Conservation (phyloP, 1,140 invertebrate species). For the Drosophila carrolli region DNA sequence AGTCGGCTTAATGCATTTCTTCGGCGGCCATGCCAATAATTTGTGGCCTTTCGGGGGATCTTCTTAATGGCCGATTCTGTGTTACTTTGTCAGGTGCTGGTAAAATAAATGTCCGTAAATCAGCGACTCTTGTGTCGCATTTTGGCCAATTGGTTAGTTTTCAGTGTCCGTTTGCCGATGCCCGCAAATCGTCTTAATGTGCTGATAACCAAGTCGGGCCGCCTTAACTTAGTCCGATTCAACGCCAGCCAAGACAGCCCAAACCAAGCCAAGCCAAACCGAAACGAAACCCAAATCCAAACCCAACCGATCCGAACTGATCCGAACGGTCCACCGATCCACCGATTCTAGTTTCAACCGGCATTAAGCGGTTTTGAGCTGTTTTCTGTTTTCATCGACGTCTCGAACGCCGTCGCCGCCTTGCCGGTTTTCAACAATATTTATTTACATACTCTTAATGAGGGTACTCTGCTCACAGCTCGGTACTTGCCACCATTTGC, state of each 20-base stretch:
- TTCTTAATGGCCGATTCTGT: neutral
- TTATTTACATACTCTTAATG: slow-evolving; percentile 49
- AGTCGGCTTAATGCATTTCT: slow-evolving; percentile 15
- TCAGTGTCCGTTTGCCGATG: slow-evolving; percentile 21
- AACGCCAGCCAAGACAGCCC: slow-evolving; percentile 4
- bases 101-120: slow-evolving; percentile 31
- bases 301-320: slow-evolving; percentile 22
- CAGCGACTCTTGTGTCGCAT: slow-evolving; percentile 48
- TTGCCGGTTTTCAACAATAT: slow-evolving; percentile 72
- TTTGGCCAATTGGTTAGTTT: slow-evolving; percentile 42
- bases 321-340: slow-evolving; percentile 60
- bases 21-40: slow-evolving; percentile 6
- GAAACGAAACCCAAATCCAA: neutral
- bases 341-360: slow-evolving; percentile 76
- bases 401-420: slow-evolving; percentile 24
- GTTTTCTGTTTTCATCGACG: slow-evolving; percentile 31
- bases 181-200: slow-evolving; percentile 37
- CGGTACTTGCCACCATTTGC: neutral
- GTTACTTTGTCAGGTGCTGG: slow-evolving; percentile 42
- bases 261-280: slow-evolving; percentile 2
- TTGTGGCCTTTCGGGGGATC: slow-evolving; percentile 3
- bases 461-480: slow-evolving; percentile 13
- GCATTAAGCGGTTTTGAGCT: slow-evolving; percentile 66
- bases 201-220: slow-evolving; percentile 27
- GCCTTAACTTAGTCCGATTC: slow-evolving; percentile 18